Evolutionary conservation across 2,797 vertebrate species (phyloP), one percentile per base, ranked within the genome.

Genomic region (Sebastes aleutianus): DNA sequence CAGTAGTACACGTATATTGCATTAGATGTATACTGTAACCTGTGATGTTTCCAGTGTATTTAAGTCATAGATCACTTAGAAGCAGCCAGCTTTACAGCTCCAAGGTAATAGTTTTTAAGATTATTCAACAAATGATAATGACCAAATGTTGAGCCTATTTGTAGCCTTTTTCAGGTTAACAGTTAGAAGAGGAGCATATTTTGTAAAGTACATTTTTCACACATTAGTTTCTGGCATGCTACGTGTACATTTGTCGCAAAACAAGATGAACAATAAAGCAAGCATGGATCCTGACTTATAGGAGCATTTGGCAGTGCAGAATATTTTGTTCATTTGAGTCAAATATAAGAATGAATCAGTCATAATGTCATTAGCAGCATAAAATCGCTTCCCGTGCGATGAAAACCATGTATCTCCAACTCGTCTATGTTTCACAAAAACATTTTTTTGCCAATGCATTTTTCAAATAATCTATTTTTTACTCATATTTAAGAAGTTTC

Each of bases 381-480:
- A 13, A 57, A 65, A 32, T 50, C 1, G 0, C 26, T 53, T n/a
- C 18, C 18, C 6, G 22, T 54, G 20, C 16, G 0, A 1, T 59
- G 6, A 63, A 63, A 70, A 65, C 2, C 4, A 6, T 11, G 0
- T 10, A 2, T 16, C 20, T 70, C 53, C 16, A 56, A 54, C 58
- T 31, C 1, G 2, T 20, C 5, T 3, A 1, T 16, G 2, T 67
- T 29, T 70, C 3, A 14, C 5, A 14, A 31, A 14, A 27, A 0
- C 9, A 2, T 29, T 43, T 66, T 66, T 20, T 8, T 24, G 5
- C 13, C 2, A 3, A 22, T 13, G 8, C 1, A 18, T 56, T 79
- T 43, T 39, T 13, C 2, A 36, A 63, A n/a, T 43, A 18, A 59
- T 27, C 14, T 18, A 22, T 27, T 4, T 29, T 61, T 22, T 26